Evolutionary conservation across 2,113 vertebrate genomes (phyloP).

Genomic region (pig (Sus scrofa)): DNA sequence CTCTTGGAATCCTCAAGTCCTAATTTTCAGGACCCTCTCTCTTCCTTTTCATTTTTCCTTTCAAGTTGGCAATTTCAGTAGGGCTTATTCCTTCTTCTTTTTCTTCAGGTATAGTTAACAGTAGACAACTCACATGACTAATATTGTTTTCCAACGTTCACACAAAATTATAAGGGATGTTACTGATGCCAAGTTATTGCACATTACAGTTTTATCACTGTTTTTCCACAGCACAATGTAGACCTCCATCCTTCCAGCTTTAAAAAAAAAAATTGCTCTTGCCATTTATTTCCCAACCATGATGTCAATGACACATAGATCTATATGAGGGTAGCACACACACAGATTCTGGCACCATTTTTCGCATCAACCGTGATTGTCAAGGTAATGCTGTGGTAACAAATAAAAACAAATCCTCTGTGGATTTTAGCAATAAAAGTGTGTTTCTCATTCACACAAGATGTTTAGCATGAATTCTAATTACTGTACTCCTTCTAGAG

Average conservation of each 20-base stretch:
- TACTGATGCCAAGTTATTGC: background rate
- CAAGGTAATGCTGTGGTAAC: background rate
- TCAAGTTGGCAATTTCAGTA: slow-evolving; percentile 32
- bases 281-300: background rate
- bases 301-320: background rate
- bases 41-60: slow-evolving; percentile 18
- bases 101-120: background rate
- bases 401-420: background rate
- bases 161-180: background rate
- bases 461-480: background rate
- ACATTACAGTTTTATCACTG: background rate
- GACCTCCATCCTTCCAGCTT: background rate
- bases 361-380: background rate
- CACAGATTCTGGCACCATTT: background rate
- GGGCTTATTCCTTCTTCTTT: background rate
- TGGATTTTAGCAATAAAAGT: background rate
- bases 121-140: background rate
- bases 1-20: background rate
- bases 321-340: background rate
- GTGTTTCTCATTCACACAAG: background rate
- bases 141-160: background rate
- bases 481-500: background rate
- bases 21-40: background rate
- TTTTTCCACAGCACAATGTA: background rate
- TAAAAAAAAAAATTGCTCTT: background rate